These are phyloP conservation scores for Autographa pulchrina DNA, from an alignment of 2,888 invertebrate species.

Conservation along the genomic window DNA sequence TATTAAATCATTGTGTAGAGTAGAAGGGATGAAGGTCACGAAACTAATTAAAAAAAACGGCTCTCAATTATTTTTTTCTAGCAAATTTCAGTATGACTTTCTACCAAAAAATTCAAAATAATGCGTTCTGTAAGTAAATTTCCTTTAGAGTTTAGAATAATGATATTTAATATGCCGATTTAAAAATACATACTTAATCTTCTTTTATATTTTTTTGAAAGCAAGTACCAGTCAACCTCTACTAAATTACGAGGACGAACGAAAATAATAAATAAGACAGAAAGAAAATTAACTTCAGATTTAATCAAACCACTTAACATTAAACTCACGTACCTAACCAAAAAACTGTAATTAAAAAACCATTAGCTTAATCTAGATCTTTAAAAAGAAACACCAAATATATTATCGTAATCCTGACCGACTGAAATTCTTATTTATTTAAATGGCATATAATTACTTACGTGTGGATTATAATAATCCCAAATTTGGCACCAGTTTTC, in stretches of 20 bases:
- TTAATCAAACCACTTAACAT: background rate
- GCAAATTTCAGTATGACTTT: no score
- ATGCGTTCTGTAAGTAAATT: no score
- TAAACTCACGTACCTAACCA: background rate
- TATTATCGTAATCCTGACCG: background rate
- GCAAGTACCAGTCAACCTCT: no score
- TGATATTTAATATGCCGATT: no score
- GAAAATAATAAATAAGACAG: background rate
- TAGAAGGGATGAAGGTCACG: no score
- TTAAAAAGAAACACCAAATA: background rate
- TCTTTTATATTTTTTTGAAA: no score
- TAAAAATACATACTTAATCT: no score
- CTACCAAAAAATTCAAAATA: no score
- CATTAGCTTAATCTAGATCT: background rate
- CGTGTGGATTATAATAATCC: slow-evolving; percentile 24
- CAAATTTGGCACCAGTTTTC: slow-evolving; percentile 9
- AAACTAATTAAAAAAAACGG: no score
- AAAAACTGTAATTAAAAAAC: background rate
- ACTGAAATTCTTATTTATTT: background rate
- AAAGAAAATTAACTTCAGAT: background rate
- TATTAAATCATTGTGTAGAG: background rate
- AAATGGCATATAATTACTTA: slow-evolving; percentile 9
- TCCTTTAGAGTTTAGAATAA: no score
- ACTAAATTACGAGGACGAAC: no score
- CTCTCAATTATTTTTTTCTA: no score